A percentile compares a stretch with the other conserved stretches of the same genome.
Conservation (phyloP, 2,797 vertebrate species). For the Tinamus major region DNA sequence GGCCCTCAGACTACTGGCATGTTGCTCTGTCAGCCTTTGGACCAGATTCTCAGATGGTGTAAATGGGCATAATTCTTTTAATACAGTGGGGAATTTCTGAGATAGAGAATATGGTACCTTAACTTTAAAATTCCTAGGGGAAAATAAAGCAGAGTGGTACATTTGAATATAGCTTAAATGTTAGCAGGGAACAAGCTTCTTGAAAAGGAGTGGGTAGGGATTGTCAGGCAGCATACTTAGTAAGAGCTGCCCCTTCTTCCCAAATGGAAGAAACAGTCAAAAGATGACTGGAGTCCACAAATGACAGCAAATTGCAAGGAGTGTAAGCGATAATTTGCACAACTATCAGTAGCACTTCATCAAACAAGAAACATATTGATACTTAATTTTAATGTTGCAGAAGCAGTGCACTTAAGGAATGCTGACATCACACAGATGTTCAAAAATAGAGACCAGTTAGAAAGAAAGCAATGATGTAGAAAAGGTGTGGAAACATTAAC, state of each 20-base stretch:
- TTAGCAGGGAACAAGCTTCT: background rate
- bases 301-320: background rate
- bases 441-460: conserved; percentile 7
- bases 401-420: conserved; percentile 1
- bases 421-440: background rate
- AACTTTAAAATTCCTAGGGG: background rate
- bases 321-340: background rate
- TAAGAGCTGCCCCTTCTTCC: background rate
- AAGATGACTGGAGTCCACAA: background rate
- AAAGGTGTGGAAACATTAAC: background rate
- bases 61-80: background rate
- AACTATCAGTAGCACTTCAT: background rate
- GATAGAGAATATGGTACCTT: background rate
- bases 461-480: background rate
- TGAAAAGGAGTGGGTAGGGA: rapidly evolving
- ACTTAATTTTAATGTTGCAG: conserved; percentile 7
- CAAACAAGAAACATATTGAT: background rate
- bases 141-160: background rate
- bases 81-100: background rate
- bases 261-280: background rate
- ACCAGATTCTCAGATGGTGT: background rate
- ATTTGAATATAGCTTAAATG: background rate
- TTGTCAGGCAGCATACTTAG: background rate
- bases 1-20: background rate
- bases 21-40: background rate